phyloP scores from a whole-genome alignment of 2,113 vertebrate genomes.

The Psophia crepitans region DNA sequence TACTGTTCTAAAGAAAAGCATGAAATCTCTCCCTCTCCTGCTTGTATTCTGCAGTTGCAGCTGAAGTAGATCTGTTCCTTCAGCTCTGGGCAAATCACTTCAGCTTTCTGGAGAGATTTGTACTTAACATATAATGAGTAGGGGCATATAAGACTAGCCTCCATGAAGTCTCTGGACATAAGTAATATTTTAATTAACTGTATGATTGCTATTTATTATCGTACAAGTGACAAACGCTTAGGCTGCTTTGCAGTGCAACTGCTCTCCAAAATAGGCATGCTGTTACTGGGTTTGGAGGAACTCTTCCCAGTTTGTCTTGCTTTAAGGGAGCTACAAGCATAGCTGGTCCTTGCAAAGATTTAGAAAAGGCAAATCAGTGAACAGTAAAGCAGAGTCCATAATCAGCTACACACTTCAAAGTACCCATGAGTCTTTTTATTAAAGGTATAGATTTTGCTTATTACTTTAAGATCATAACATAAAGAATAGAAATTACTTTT shows the following conservation, averaged over 20 bases:
- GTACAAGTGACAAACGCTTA: not conserved
- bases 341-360: not conserved
- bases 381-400: not conserved
- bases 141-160: not conserved
- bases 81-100: not conserved
- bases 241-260: not conserved
- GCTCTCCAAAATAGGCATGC: fast-evolving
- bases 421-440: not conserved
- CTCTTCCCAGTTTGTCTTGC: not conserved
- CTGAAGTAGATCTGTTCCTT: not conserved
- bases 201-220: not conserved
- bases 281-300: not conserved
- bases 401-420: not conserved
- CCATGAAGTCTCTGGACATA: not conserved
- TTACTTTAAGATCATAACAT: not conserved
- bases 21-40: not conserved
- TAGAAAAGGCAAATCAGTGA: not conserved
- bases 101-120: not conserved
- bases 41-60: not conserved
- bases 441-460: not conserved
- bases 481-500: not conserved
- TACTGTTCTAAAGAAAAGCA: not conserved
- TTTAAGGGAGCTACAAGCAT: not conserved
- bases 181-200: not conserved
- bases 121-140: fast-evolving